These are phyloP conservation scores for Ferdinandea cuprea DNA, from an alignment of 2,888 invertebrate genomes.

Conservation along the genomic window DNA sequence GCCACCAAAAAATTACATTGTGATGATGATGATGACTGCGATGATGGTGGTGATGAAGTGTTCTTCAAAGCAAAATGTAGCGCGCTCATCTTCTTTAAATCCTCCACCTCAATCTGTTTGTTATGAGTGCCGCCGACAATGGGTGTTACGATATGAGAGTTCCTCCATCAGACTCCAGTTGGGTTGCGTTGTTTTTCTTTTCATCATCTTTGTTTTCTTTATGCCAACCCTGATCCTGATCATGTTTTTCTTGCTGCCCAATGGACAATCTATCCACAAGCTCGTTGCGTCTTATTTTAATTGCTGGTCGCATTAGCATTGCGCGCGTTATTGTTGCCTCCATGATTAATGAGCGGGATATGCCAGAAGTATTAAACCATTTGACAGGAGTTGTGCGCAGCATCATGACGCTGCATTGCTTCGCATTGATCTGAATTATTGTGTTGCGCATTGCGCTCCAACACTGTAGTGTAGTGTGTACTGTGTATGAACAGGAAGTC, in stretches of 20 bases:
- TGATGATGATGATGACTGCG: conserved; percentile 20
- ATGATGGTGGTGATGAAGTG: conserved; percentile 55
- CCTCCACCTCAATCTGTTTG: conserved; percentile 11
- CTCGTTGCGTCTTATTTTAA: conserved; percentile 37
- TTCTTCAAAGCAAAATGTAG: conserved; percentile 39
- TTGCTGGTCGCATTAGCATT: conserved; percentile 56
- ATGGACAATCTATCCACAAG: conserved; percentile 8
- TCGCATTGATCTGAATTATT: conserved; percentile 32
- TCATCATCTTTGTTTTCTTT: not conserved
- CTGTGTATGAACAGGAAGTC: conserved; percentile 41
- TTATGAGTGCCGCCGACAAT: conserved; percentile 54
- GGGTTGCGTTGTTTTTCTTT: conserved; percentile 14
- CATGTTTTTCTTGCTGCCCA: conserved; percentile 37
- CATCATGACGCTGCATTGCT: conserved; percentile 20
- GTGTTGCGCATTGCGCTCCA: not conserved
- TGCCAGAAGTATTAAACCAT: conserved; percentile 33
- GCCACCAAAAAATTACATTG: not conserved
- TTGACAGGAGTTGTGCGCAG: conserved; percentile 19
- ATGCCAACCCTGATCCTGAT: conserved; percentile 65
- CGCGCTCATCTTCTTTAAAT: conserved; percentile 18
- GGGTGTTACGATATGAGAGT: conserved; percentile 39
- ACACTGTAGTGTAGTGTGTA: not conserved
- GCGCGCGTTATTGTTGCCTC: conserved; percentile 54
- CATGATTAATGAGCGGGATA: conserved; percentile 65
- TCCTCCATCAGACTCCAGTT: conserved; percentile 24